Evolutionary conservation across 2,888 invertebrate species (phyloP).

Genomic region (Emmelina monodactyla): DNA sequence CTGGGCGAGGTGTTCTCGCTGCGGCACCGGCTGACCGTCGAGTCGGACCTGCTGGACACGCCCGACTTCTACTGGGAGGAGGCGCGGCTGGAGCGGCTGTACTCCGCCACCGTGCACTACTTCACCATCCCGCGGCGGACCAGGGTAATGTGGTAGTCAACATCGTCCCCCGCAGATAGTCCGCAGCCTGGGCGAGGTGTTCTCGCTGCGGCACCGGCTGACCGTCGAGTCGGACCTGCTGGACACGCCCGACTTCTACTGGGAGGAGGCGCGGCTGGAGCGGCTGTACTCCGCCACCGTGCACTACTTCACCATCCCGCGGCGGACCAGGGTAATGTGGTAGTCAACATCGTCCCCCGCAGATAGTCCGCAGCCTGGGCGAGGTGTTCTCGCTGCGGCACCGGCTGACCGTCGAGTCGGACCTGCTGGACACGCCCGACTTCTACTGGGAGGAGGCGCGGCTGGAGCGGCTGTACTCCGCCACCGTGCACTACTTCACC

Average conservation of each 20-base stretch:
- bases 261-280: slow-evolving; percentile 94
- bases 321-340: slow-evolving; percentile 84
- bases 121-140: slow-evolving; percentile 87
- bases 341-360: too few relatives aligned
- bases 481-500: slow-evolving; percentile 84
- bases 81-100: slow-evolving; percentile 85
- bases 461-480: slow-evolving; percentile 83
- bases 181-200: slow-evolving; percentile 77
- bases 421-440: slow-evolving; percentile 93
- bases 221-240: slow-evolving; percentile 93
- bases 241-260: slow-evolving; percentile 97
- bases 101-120: slow-evolving; percentile 82
- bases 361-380: slow-evolving; percentile 66
- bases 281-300: slow-evolving; percentile 82
- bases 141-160: too few relatives aligned
- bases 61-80: slow-evolving; percentile 99
- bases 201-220: slow-evolving; percentile 86
- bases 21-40: slow-evolving; percentile 89
- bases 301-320: slow-evolving; percentile 82
- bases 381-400: slow-evolving; percentile 90
- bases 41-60: slow-evolving; percentile 92
- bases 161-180: slow-evolving; percentile 45
- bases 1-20: slow-evolving; percentile 87
- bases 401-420: slow-evolving; percentile 91
- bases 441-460: slow-evolving; percentile 98